Evolutionary conservation across 2,888 invertebrate species (phyloP).

Genomic region (Synergus itoensis): DNA sequence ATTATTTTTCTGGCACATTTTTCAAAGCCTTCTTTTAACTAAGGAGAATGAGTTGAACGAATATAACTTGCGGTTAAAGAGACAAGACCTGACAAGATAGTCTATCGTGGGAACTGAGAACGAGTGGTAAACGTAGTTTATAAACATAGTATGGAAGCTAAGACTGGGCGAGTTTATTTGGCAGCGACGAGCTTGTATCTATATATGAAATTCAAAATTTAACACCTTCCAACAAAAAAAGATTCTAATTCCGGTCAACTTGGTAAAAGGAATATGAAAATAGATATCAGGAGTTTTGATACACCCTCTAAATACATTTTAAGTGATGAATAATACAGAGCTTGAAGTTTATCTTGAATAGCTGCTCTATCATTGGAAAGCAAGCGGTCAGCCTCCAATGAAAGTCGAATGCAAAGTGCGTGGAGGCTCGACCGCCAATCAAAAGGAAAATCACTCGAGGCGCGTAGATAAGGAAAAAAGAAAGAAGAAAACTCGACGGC

Average conservation of each 20-base stretch:
- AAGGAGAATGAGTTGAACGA: neutral
- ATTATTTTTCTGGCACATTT: neutral
- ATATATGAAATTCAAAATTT: neutral
- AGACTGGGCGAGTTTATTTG: neutral
- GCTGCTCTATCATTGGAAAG: neutral
- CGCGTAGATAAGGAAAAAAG: conserved; percentile 44
- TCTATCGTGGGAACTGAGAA: neutral
- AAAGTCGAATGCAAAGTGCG: neutral
- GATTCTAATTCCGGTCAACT: neutral
- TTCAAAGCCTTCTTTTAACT: neutral
- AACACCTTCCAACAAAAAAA: neutral
- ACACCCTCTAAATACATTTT: neutral
- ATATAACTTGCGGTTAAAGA: neutral
- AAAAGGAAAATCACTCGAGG: conserved; percentile 2
- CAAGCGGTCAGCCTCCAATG: neutral
- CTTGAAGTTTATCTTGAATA: neutral
- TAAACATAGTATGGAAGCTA: neutral
- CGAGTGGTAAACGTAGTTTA: neutral
- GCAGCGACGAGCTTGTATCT: neutral
- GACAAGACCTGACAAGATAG: neutral
- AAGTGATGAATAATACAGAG: neutral
- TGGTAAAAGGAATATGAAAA: neutral
- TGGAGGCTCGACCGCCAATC: neutral
- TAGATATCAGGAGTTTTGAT: neutral
- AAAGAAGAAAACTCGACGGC: neutral